Base-by-base conservation (phyloP, 1,140 invertebrate genomes). In the Lepeophtheirus salmonis region DNA sequence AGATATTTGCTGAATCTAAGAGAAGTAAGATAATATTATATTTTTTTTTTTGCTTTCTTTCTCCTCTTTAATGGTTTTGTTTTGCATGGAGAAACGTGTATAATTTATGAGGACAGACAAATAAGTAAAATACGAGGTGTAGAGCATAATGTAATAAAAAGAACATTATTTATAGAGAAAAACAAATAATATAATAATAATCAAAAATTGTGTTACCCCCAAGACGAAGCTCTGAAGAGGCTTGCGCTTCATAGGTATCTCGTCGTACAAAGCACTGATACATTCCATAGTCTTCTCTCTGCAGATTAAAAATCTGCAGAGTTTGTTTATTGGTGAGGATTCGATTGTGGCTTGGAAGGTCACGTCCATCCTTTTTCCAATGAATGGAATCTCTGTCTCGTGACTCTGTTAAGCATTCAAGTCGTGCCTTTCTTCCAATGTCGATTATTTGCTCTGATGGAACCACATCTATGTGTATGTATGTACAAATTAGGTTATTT, bases 221-320 rank as follows among this genome's bases (percentile, higher is more conserved):
- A 48, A 58, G 41, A 4, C 56, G 18, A 48, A 58, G 56, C 24
- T 58, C 56, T 12, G 24, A 20, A 4, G 24, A 12, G 10, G 56
- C 56, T 21, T 55, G 24, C 3, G 24, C 24, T 17, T 58, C 56
- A 6, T 17, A 12, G 56, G 6, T 48, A 3, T 10, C 56, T 17
- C 56, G 23, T 12, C 12, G 53, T 10, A 58, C 56, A 49, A 58
- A 58, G 26, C 56, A 58, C 26, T 58, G 56, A 20, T 58, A 58
- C 56, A 58, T 58, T 16, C 56, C 56, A 21, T 58, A 58, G 41
- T 58, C 24, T 4, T 49, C 26, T 12, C 56, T 4, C 20, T 56
- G 12, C 4, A 56, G 54, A 21, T 58, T 58, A 17, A 58, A 58
- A 12, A 58, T 58, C 56, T 58, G 56, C n/a, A 58, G 56, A n/a